These are phyloP conservation scores for Cantharis lateralis DNA, from an alignment of 2,888 invertebrate genomes.

Conservation along the genomic window DNA sequence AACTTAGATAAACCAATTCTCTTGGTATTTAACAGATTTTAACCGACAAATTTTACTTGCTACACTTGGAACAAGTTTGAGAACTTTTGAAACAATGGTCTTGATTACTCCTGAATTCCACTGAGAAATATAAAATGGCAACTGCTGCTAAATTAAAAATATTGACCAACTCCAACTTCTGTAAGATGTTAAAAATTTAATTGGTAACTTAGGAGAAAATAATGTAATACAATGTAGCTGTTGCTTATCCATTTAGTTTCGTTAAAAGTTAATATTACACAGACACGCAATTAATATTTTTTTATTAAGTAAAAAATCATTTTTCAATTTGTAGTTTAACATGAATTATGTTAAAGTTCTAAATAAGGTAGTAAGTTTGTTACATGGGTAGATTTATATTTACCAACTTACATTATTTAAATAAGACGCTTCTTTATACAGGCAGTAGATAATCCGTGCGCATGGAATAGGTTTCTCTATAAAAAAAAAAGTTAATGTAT, in stretches of 20 bases:
- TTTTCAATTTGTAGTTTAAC: constrained; percentile 9
- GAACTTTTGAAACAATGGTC: constrained; percentile 51
- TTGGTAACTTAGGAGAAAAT: not conserved
- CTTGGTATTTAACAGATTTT: constrained; percentile 51
- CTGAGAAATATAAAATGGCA: constrained; percentile 42
- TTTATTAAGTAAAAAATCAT: not conserved
- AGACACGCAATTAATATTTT: not conserved
- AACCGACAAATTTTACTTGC: constrained; percentile 47
- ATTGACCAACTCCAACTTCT: constrained; percentile 37
- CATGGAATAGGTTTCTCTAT: not conserved
- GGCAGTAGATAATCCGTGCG: constrained; percentile 1
- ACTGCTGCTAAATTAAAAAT: constrained; percentile 41
- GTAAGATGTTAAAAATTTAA: not conserved
- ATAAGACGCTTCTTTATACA: constrained; percentile 19
- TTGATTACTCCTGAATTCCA: constrained; percentile 48
- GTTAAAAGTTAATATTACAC: not conserved
- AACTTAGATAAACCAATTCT: constrained; percentile 47
- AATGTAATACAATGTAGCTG: not conserved
- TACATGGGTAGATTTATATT: constrained; percentile 14
- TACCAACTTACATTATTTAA: constrained; percentile 12
- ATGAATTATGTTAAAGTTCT: constrained; percentile 14
- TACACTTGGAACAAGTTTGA: constrained; percentile 40
- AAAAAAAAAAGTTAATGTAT: constrained; percentile 20
- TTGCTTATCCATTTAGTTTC: not conserved
- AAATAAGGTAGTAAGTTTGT: constrained; percentile 7